Conservation (phyloP, 2,888 invertebrate genomes). For the Chorisops tibialis region DNA sequence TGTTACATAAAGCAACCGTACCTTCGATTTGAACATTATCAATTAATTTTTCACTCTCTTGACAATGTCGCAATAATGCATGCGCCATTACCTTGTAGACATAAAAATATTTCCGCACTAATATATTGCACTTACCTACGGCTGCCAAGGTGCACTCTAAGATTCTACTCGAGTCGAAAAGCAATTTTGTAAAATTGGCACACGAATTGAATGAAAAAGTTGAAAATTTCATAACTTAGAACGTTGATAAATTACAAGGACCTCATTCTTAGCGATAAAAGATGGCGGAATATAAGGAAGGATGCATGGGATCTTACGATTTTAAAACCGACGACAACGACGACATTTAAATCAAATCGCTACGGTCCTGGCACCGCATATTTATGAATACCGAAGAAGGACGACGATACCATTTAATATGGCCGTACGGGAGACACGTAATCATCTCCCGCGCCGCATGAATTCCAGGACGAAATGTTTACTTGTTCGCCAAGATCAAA, state of each 20-base stretch:
- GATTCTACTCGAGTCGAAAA: conserved; percentile 6
- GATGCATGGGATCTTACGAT: conserved; percentile 1
- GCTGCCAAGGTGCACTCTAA: conserved; percentile 1
- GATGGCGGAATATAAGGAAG: not conserved
- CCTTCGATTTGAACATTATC: not conserved
- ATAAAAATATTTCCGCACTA: conserved; percentile 5
- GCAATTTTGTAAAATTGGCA: conserved; percentile 21
- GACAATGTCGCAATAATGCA: conserved; percentile 14
- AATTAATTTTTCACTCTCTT: conserved; percentile 13
- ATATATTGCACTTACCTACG: conserved; percentile 7
- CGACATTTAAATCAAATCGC: conserved; percentile 25
- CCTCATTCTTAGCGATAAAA: not conserved
- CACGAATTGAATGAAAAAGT: conserved; percentile 18
- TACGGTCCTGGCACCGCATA: conserved; percentile 24
- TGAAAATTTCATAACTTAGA: conserved; percentile 24
- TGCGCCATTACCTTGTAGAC: conserved; percentile 11
- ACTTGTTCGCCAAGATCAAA: conserved; percentile 24
- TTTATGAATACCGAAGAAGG: not conserved
- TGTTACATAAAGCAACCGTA: too few relatives aligned
- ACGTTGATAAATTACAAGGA: conserved; percentile 19
- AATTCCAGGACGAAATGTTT: conserved; percentile 24
- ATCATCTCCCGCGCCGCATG: conserved; percentile 4
- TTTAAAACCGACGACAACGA: conserved; percentile 2
- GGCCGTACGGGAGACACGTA: not conserved
- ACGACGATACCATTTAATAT: conserved; percentile 4